These are phyloP conservation scores for Phaonia tiefii DNA, from an alignment of 2,888 invertebrate genomes.

Conservation along the genomic window DNA sequence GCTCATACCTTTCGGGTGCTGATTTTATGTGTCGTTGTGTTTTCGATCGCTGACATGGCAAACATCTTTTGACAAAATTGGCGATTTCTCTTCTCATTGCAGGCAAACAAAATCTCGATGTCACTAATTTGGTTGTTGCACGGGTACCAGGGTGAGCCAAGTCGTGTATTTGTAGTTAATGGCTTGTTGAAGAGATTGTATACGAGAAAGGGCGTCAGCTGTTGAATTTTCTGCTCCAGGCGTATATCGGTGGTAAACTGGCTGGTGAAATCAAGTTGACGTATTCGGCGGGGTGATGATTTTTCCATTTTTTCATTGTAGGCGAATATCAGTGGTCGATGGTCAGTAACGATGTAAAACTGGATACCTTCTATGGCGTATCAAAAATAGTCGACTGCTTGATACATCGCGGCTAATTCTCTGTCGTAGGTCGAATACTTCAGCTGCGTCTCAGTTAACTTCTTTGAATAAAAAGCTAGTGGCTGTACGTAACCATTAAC, in stretches of 20 bases:
- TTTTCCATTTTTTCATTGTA: conserved; percentile 34
- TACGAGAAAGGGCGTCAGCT: conserved; percentile 25
- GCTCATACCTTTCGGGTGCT: neutral
- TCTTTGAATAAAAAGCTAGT: too few species aligned
- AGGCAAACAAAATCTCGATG: too few species aligned
- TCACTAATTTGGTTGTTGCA: too few species aligned
- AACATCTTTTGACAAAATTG: too few species aligned
- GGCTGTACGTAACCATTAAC: conserved; percentile 49
- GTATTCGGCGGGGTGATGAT: conserved; percentile 12
- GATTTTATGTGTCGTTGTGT: too few species aligned
- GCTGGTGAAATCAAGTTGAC: conserved; percentile 23
- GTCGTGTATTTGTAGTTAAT: conserved; percentile 15
- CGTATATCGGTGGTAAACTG: conserved; percentile 34
- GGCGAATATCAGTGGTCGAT: conserved; percentile 30
- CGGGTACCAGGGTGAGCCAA: conserved; percentile 29
- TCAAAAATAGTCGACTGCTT: conserved; percentile 24
- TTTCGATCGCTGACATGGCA: too few species aligned
- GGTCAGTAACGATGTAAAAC: conserved; percentile 17
- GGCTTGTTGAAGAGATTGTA: conserved; percentile 51
- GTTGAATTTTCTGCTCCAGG: conserved; percentile 17
- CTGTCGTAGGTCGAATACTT: conserved; percentile 23
- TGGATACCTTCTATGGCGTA: conserved; percentile 10
- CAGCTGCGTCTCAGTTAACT: neutral
- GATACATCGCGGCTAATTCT: conserved; percentile 14
- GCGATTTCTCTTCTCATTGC: too few species aligned